Base-by-base conservation (phyloP, 1,140 invertebrate species). In the Nebria ingens region DNA sequence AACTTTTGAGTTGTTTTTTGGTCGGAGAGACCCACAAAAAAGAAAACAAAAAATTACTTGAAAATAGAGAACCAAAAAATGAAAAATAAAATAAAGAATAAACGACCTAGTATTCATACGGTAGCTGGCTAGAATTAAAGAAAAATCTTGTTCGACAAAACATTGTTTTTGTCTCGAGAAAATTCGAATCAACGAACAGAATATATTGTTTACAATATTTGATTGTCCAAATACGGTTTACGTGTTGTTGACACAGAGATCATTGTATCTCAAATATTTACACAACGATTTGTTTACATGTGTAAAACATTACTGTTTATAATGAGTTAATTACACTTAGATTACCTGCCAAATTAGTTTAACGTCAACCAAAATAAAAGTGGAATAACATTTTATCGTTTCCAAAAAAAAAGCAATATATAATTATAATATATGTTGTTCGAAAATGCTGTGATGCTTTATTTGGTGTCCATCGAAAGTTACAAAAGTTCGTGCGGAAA, bases 121-220 rank as follows among this genome's bases (percentile, higher is more conserved):
- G 40, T 45, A 45, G 40, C 40, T 17, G 40, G 3, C 9, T 9
- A 12, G 17, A 45, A 45, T 45, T 45, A 45, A 4, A 45, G 40
- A 17, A 45, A 45, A 45, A 45, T 45, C 15, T 45, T 45, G 40
- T 45, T 45, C 25, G 6, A 34, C 25, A 34, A 34, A 34, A 34
- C 25, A n/a, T n/a, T 34, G 25, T 34, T 34, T 34, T 34, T 34
- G 25, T 9, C n/a, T 34, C 25, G n/a, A 9, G 6, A 34, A 34
- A 34, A 34, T 34, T 34, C 25, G 25, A 9, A 34, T 34, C n/a
- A 34, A 17, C 17, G 6, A 45, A 17, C 15, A 45, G 40, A 45
- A 12, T 12, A 45, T 45, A 45, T 11, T 45, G 40, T 45, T 45
- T 45, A 45, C 40, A 12, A 45, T 45, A 45, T 45, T 17, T n/a